Conservation (phyloP, 2,797 vertebrate genomes). For the Hirundo rustica region DNA sequence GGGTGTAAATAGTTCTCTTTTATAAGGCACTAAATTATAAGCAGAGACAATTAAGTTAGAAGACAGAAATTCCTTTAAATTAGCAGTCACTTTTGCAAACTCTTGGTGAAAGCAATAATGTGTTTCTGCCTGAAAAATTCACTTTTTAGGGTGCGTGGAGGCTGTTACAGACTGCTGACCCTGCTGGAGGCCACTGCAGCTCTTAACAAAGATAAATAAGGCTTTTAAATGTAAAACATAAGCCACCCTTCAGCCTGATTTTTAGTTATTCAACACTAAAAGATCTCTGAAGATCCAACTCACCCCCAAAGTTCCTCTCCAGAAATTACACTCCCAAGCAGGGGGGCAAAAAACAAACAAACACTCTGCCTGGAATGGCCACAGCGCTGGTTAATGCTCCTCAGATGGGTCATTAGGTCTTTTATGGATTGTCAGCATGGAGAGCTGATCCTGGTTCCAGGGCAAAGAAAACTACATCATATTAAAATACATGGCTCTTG, state of each 20-base stretch:
- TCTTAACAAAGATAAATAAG: neutral
- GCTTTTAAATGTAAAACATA: neutral
- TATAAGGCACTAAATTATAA: constrained; percentile 21
- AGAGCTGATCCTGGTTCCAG: constrained; percentile 39
- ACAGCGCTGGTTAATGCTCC: neutral
- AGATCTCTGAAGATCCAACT: neutral
- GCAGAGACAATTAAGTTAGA: constrained; percentile 8
- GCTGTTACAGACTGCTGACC: neutral
- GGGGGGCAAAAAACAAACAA: constrained; percentile 16
- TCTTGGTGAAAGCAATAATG: neutral
- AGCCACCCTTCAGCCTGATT: neutral
- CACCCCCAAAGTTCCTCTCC: neutral
- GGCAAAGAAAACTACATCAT: constrained; percentile 48
- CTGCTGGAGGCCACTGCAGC: neutral
- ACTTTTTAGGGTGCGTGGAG: neutral
- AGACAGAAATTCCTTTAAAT: constrained; percentile 21
- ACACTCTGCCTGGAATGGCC: neutral
- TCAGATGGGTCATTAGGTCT: constrained; percentile 60
- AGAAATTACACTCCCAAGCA: neutral
- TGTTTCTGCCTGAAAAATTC: neutral
- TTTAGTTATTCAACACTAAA: neutral
- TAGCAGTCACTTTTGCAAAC: neutral
- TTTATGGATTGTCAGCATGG: constrained; percentile 44
- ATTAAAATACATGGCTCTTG: constrained; percentile 60
- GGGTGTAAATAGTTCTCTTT: constrained; percentile 5